Percentiles rank a stretch among this genome's conserved stretches.
Evolutionary conservation across 2,113 vertebrate genomes (phyloP).

Genomic region (Myiozetetes cayanensis): DNA sequence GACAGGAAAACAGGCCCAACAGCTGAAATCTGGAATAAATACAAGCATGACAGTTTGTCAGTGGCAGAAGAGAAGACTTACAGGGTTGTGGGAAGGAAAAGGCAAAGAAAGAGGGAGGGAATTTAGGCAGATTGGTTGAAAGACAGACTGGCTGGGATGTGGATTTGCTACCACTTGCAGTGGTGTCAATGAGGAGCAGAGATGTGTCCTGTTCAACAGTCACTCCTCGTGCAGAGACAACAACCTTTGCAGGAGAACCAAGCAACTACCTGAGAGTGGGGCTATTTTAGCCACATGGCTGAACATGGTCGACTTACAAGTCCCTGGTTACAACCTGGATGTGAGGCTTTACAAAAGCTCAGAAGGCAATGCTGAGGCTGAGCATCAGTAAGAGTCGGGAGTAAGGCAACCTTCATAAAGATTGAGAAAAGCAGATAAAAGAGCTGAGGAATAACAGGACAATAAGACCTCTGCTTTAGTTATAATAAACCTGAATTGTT

Average conservation of each 20-base stretch:
- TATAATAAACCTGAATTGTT: background rate
- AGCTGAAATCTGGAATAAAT: background rate
- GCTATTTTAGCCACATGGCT: background rate
- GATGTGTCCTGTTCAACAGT: background rate
- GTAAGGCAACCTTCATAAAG: background rate
- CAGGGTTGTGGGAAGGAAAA: background rate
- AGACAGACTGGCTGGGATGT: background rate
- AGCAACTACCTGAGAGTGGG: background rate
- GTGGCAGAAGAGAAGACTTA: background rate
- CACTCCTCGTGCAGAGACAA: background rate
- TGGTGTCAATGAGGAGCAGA: background rate
- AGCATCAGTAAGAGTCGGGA: background rate
- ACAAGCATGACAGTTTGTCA: background rate
- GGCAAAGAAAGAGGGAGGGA: background rate
- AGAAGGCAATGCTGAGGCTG: background rate
- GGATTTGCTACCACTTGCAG: background rate
- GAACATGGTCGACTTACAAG: background rate
- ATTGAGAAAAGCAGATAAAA: background rate
- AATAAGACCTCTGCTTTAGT: background rate
- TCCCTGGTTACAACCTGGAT: background rate
- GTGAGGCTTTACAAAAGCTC: background rate
- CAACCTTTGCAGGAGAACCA: background rate
- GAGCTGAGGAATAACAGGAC: background rate
- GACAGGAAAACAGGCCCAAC: background rate
- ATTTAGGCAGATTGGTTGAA: background rate